Conservation (phyloP, 2,113 vertebrate genomes). For the Microtus ochrogaster region DNA sequence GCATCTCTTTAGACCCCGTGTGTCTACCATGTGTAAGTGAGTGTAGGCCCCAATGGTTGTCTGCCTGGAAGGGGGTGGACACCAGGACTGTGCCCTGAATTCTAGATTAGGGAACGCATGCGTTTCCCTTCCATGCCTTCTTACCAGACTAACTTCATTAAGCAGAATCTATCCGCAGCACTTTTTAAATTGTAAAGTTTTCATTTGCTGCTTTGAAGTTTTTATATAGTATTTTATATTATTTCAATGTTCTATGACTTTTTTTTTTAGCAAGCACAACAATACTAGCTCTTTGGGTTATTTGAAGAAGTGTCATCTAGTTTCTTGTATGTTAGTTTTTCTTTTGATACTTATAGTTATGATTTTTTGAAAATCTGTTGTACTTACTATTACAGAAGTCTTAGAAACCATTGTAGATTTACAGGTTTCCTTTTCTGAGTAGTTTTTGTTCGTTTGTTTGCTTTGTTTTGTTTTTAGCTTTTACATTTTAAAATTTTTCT, state of each 20-base stretch:
- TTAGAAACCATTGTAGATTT: conserved; percentile 33
- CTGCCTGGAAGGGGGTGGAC: background rate
- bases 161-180: background rate
- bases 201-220: background rate
- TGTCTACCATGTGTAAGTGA: background rate
- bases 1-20: background rate
- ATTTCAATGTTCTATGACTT: background rate
- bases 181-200: background rate
- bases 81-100: too few relatives aligned
- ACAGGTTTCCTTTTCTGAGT: background rate
- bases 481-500: background rate
- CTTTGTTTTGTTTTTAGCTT: background rate
- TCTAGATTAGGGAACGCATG: background rate
- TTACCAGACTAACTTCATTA: background rate
- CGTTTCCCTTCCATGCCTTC: background rate
- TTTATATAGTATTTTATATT: too few relatives aligned
- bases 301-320: background rate
- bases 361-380: background rate
- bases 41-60: background rate
- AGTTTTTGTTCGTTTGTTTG: background rate
- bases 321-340: background rate
- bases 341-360: too few relatives aligned
- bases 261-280: background rate
- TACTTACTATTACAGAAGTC: background rate
- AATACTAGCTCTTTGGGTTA: background rate